phyloP scores from a whole-genome alignment of 2,113 vertebrate genomes.

The Heterochromis multidens region DNA sequence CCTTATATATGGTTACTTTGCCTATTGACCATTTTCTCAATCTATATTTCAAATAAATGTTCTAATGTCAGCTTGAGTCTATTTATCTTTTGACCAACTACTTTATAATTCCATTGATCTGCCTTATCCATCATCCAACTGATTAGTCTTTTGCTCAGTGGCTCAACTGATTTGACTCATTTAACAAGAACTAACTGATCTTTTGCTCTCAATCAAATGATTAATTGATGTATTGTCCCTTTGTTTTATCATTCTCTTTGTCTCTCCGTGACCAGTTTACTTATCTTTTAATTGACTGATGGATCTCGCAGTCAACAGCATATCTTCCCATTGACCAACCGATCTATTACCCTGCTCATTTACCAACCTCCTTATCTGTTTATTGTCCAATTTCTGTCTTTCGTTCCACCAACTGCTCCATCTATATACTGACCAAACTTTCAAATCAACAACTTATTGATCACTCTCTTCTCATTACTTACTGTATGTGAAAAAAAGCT shows the following conservation, averaged over 20 bases:
- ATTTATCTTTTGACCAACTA: neutral
- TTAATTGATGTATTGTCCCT: neutral
- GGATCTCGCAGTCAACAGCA: neutral
- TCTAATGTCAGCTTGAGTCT: neutral
- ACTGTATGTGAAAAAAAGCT: neutral
- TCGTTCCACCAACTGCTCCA: neutral
- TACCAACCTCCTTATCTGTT: neutral
- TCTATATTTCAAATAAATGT: neutral
- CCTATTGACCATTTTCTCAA: neutral
- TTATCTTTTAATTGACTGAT: neutral
- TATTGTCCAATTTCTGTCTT: neutral
- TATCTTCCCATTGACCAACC: neutral
- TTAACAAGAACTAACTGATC: neutral
- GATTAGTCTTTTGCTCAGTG: neutral
- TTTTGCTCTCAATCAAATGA: neutral
- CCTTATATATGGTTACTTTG: neutral
- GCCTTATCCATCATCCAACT: neutral
- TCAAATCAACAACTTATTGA: neutral
- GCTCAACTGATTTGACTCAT: neutral
- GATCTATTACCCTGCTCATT: neutral
- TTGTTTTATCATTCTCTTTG: neutral
- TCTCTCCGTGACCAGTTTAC: neutral
- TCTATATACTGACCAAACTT: neutral
- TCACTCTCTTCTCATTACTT: neutral
- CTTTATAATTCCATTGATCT: neutral